phyloP scores from a whole-genome alignment of 2,113 vertebrate genomes.

The Cebidichthys violaceus region DNA sequence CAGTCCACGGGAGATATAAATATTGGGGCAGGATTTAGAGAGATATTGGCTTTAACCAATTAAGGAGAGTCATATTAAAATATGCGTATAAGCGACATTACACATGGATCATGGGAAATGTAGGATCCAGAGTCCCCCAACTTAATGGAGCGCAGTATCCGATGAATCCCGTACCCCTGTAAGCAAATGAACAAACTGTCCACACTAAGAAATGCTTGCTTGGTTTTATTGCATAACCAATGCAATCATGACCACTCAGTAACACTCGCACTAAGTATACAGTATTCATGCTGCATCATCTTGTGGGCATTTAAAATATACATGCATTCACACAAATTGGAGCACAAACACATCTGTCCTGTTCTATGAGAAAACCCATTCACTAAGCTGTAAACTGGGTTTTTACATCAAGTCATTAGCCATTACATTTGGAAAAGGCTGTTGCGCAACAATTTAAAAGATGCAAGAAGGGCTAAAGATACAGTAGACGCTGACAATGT shows the following conservation, averaged over 20 bases:
- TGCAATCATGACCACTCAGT: not conserved
- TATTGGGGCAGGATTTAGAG: too few species aligned
- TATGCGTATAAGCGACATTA: too few species aligned
- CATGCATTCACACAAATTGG: not conserved
- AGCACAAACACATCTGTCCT: not conserved
- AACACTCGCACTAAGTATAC: not conserved
- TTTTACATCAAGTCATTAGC: not conserved
- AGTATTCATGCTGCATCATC: not conserved
- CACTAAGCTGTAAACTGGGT: not conserved
- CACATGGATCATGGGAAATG: too few species aligned
- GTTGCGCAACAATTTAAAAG: not conserved
- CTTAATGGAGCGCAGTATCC: not conserved
- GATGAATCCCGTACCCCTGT: too few species aligned
- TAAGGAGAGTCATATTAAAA: too few species aligned
- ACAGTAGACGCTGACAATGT: too few species aligned
- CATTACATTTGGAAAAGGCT: not conserved
- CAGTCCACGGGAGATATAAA: too few species aligned
- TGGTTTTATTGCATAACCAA: not conserved
- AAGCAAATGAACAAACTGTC: not conserved
- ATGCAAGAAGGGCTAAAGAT: too few species aligned
- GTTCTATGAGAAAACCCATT: not conserved
- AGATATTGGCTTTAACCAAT: too few species aligned
- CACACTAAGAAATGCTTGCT: not conserved
- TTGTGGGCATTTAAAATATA: conserved; percentile 2
- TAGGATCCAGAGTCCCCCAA: not conserved